Evolutionary conservation across 2,797 vertebrate genomes (phyloP), one percentile per base, ranked within the genome.

Genomic region (Leucoraja ocellata): DNA sequence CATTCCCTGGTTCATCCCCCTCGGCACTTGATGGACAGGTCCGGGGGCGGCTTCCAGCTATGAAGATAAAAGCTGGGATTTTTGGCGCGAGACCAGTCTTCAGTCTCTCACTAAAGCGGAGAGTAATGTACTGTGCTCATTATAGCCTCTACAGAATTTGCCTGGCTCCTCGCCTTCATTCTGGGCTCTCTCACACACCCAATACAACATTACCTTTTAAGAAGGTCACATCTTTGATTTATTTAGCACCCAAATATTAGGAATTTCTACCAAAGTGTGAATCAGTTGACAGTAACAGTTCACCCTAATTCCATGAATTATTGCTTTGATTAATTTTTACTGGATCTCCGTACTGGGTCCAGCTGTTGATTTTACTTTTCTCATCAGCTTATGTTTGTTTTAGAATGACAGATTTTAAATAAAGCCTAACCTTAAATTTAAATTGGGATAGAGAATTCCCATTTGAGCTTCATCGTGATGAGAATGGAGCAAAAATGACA

Each of bases 351-450:
- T n/a, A n/a, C 83, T 86, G 58, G 11, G 25, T 86, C 83, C 25
- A 14, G 4, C 58, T 86, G 10, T 14, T 88, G 84, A 88, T 88
- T 88, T 88, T 86, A 86, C 32, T 32, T 88, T 88, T 88, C 28
- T 65, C 4, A 6, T 14, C 0, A 2, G 7, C 14, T 13, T 32
- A 23, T n/a, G 4, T 88, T 9, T 88, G 5, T 14, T 88, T 36
- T 63, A 46, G 23, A 61, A 84, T 63, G 83, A 1, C 83, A 14
- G 83, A 61, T 61, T 63, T 65, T 32, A 88, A 88, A 58, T 32
- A 14, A 65, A 2, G 4, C 58, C 61, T 88, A n/a, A n/a, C 4
- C 23, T 63, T n/a, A 83, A 58, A 11, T n/a, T 61, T 25, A 84
- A 88, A 13, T 88, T 65, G 61, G n/a, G 84, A 88, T n/a, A 88